phyloP scores from a whole-genome alignment of 2,797 vertebrate species.

The Erpetoichthys calabaricus region DNA sequence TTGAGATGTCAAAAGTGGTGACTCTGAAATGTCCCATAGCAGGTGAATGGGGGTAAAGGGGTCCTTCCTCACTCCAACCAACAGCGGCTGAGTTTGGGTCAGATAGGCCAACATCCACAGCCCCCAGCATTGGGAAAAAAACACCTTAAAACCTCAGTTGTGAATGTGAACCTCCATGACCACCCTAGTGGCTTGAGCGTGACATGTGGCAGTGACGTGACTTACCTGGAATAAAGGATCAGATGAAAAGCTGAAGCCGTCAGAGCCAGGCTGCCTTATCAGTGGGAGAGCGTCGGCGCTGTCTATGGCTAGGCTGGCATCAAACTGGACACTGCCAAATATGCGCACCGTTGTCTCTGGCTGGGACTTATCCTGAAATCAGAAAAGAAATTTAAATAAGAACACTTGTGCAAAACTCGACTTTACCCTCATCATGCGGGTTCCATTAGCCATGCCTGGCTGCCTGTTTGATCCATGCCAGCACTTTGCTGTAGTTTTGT shows the following conservation, averaged over 20 bases:
- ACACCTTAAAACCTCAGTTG: no score
- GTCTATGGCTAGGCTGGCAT: slow-evolving; percentile 49
- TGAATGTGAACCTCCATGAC: no score
- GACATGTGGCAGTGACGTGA: background rate
- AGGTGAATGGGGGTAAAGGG: no score
- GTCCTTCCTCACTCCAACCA: no score
- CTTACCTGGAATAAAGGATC: slow-evolving; percentile 61
- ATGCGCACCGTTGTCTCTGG: slow-evolving; percentile 54
- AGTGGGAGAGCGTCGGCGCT: slow-evolving; percentile 42
- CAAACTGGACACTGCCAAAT: slow-evolving; percentile 54
- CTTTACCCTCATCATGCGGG: background rate
- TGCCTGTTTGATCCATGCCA: no score
- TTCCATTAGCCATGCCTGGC: background rate
- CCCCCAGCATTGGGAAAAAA: no score
- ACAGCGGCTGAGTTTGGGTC: no score
- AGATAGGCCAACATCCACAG: no score
- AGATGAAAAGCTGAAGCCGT: slow-evolving; percentile 55
- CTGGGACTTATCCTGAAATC: slow-evolving; percentile 58
- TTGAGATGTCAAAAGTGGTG: no score
- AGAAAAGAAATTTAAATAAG: background rate
- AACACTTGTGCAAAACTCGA: background rate
- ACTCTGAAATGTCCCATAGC: no score
- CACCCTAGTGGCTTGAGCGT: no score
- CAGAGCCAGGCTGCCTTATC: slow-evolving; percentile 47
- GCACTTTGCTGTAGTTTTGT: no score